Percentiles rank a stretch among this genome's conserved stretches.
phyloP scores from a whole-genome alignment of 37 sponge, comb jelly and placozoan species.

The Diacarnus erythraeanus region DNA sequence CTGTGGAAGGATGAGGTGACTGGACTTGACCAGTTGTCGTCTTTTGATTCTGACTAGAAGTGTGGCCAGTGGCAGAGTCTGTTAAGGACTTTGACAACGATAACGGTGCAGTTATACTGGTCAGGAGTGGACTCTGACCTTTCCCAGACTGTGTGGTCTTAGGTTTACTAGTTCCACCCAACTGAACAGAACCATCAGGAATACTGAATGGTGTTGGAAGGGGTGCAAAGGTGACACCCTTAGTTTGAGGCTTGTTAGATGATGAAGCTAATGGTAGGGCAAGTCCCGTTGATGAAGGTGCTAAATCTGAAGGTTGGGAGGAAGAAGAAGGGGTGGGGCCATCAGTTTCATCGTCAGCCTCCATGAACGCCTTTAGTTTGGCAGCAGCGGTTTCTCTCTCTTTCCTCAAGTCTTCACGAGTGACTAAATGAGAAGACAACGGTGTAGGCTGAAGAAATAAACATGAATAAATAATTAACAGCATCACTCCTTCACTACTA shows the following conservation, averaged over 20 bases:
- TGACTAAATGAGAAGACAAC: constrained; percentile 18
- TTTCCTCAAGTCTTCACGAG: constrained; percentile 31
- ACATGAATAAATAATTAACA: not conserved
- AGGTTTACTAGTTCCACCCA: too few species aligned
- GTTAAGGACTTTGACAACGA: too few species aligned
- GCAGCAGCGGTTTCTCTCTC: constrained; percentile 24
- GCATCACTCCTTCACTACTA: not conserved
- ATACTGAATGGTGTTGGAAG: not conserved
- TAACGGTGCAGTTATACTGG: too few species aligned
- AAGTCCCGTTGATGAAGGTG: not conserved
- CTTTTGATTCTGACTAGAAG: too few species aligned
- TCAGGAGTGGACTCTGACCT: too few species aligned
- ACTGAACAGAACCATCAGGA: too few species aligned
- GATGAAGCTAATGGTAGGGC: not conserved
- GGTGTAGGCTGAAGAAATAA: constrained; percentile 9
- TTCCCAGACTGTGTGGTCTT: too few species aligned
- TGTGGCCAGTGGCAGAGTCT: too few species aligned
- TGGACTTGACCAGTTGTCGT: too few species aligned
- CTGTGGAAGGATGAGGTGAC: too few species aligned
- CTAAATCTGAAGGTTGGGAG: not conserved
- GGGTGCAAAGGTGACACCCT: constrained; percentile 3
- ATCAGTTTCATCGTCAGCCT: constrained; percentile 6
- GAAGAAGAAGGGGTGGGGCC: not conserved
- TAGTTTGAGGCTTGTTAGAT: not conserved
- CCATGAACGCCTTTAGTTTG: constrained; percentile 15